A percentile compares a stretch with the other conserved stretches of the same genome.
phyloP scores from a whole-genome alignment of 2,888 invertebrate genomes.

The Iselma pallidipennis region DNA sequence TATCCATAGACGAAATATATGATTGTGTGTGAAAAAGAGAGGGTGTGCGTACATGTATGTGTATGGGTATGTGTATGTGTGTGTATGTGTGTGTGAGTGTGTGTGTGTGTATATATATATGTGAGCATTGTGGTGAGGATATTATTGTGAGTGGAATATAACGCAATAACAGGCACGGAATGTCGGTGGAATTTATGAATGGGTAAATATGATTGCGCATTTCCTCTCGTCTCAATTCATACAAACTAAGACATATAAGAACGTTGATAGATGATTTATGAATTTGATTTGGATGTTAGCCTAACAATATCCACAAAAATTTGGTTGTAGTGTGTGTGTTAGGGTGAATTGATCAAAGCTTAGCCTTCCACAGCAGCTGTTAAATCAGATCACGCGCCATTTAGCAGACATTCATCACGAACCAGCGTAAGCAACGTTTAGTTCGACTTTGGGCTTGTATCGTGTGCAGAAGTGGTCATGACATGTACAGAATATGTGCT shows the following conservation, averaged over 20 bases:
- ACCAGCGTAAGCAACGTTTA: slow-evolving; percentile 40
- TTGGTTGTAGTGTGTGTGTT: slow-evolving; percentile 18
- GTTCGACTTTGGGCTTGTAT: slow-evolving; percentile 28
- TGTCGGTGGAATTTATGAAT: slow-evolving; percentile 6
- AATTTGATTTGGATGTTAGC: slow-evolving; percentile 23
- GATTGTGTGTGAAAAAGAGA: slow-evolving; percentile 1
- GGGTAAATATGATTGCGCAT: not conserved
- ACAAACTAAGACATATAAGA: slow-evolving; percentile 22
- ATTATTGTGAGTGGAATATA: slow-evolving; percentile 5
- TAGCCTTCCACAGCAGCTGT: slow-evolving; percentile 43
- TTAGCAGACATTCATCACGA: slow-evolving; percentile 45
- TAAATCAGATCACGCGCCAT: slow-evolving; percentile 42
- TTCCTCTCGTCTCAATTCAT: slow-evolving; percentile 3
- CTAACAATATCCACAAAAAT: slow-evolving; percentile 26
- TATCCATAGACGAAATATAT: not conserved
- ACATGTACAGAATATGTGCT: slow-evolving; percentile 44
- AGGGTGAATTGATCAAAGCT: slow-evolving; percentile 40
- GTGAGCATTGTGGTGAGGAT: not conserved
- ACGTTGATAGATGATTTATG: slow-evolving; percentile 21
- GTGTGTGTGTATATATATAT: too few relatives aligned
- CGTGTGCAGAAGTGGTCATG: slow-evolving; percentile 43
- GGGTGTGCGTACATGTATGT: too few relatives aligned
- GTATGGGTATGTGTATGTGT: too few relatives aligned
- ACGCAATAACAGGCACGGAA: slow-evolving; percentile 1
- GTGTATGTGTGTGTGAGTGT: too few relatives aligned